These are phyloP conservation scores for Eurytoma adleriae DNA, from an alignment of 2,888 invertebrate species.

Conservation along the genomic window DNA sequence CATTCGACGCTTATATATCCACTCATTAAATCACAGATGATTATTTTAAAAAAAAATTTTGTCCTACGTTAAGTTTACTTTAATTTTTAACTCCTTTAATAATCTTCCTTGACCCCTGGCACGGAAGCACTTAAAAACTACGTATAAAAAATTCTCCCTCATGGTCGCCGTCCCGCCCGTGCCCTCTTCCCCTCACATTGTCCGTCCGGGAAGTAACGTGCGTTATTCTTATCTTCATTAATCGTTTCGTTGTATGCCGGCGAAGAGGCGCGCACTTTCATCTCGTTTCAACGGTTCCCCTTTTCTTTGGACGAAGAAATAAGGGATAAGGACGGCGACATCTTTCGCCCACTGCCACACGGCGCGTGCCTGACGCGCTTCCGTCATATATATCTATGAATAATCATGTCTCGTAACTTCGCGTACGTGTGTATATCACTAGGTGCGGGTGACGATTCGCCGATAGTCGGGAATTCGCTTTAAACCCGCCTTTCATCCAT, in stretches of 20 bases:
- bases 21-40: slow-evolving; percentile 64
- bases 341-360: neutral
- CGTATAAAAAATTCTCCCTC: slow-evolving; percentile 67
- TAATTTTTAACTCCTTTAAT: slow-evolving; percentile 40
- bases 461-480: too few relatives aligned
- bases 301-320: neutral
- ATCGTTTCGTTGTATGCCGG: slow-evolving; percentile 52
- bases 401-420: neutral
- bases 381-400: slow-evolving; percentile 46
- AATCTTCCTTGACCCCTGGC: slow-evolving; percentile 63
- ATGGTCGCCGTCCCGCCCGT: neutral
- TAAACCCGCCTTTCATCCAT: slow-evolving; percentile 28
- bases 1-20: slow-evolving; percentile 10
- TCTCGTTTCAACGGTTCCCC: neutral
- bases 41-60: slow-evolving; percentile 61
- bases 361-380: slow-evolving; percentile 53
- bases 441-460: neutral
- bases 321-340: slow-evolving; percentile 32
- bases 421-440: slow-evolving; percentile 36
- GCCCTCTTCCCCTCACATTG: slow-evolving; percentile 35
- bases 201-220: slow-evolving; percentile 37
- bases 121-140: slow-evolving; percentile 70
- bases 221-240: neutral
- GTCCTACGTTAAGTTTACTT: neutral
- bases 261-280: slow-evolving; percentile 19